Evolutionary conservation across 2,113 vertebrate genomes (phyloP).

Genomic region (Pangasianodon hypophthalmus): DNA sequence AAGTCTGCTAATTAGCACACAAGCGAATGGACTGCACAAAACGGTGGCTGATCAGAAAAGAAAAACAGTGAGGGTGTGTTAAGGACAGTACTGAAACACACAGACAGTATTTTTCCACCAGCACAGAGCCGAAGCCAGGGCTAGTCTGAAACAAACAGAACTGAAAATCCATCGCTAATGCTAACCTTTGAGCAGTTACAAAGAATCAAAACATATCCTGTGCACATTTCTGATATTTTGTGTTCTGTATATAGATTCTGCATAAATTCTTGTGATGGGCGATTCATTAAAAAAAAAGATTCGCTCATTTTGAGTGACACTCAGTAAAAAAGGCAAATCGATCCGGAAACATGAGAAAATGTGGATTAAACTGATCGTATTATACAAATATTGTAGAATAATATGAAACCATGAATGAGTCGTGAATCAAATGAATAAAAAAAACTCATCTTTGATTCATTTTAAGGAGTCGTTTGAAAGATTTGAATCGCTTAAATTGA

Average conservation of each 20-base stretch:
- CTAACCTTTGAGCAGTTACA: neutral
- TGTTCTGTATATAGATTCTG: too few relatives aligned
- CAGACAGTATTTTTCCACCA: neutral
- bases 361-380: too few relatives aligned
- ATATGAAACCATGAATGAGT: neutral
- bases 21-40: neutral
- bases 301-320: too few relatives aligned
- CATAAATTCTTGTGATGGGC: too few relatives aligned
- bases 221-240: too few relatives aligned
- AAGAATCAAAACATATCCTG: neutral
- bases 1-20: neutral
- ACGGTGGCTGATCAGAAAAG: neutral
- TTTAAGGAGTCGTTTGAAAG: neutral
- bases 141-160: neutral
- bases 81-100: slow-evolving; percentile 2
- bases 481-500: neutral
- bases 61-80: neutral
- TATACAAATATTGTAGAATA: too few relatives aligned
- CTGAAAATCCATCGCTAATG: neutral
- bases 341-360: too few relatives aligned
- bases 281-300: too few relatives aligned
- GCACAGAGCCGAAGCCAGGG: neutral
- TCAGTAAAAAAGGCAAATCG: too few relatives aligned
- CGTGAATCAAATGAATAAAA: neutral
- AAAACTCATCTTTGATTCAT: neutral